Evolutionary conservation across 2,113 vertebrate genomes (phyloP).

Genomic region (Gadus chalcogrammus): DNA sequence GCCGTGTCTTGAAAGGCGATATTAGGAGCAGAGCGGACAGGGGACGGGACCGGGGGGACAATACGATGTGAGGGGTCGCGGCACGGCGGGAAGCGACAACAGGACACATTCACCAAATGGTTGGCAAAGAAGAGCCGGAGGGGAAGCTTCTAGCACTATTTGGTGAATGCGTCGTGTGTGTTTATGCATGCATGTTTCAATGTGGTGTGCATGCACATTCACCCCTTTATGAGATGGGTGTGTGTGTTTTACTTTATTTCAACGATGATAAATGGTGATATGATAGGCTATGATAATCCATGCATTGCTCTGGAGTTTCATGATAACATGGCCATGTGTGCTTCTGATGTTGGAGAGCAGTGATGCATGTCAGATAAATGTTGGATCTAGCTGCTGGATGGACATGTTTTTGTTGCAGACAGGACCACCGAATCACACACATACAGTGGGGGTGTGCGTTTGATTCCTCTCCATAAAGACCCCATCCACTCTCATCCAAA

Average conservation of each 20-base stretch:
- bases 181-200: conserved; percentile 4
- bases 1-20: conserved; percentile 39
- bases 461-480: too few species aligned
- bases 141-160: conserved; percentile 16
- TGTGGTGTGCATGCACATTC: conserved; percentile 20
- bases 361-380: conserved; percentile 35
- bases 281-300: too few species aligned
- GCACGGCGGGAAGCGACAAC: conserved; percentile 30
- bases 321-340: conserved; percentile 29
- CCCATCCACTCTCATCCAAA: too few species aligned
- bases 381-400: conserved; percentile 46
- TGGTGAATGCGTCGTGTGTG: conserved; percentile 3
- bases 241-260: background rate
- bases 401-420: too few species aligned
- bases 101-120: conserved; percentile 34
- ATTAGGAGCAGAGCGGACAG: conserved; percentile 26
- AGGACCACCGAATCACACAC: too few species aligned
- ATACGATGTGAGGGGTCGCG: background rate
- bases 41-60: conserved; percentile 28
- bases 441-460: too few species aligned
- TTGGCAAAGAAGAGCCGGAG: conserved; percentile 32
- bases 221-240: background rate
- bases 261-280: too few species aligned
- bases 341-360: conserved; percentile 49
- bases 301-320: too few species aligned